A percentile compares a stretch with the other conserved stretches of the same genome.
phyloP scores from a whole-genome alignment of 2,797 vertebrate species.

The Helicolenus hilgendorfi region DNA sequence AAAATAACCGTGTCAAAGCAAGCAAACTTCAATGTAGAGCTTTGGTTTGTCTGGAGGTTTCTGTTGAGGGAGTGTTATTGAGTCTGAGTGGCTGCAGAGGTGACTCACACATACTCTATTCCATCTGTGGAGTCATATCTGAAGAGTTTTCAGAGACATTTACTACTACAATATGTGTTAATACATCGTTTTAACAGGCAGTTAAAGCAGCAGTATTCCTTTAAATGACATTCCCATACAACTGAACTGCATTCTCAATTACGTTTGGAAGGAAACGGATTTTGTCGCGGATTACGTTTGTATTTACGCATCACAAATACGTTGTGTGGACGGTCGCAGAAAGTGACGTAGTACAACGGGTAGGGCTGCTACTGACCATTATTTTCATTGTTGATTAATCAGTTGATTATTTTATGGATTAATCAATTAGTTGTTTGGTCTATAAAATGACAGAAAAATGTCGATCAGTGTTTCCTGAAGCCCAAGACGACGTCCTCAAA shows the following conservation, averaged over 20 bases:
- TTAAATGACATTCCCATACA: background rate
- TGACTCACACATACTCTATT: background rate
- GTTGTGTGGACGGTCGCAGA: too few species aligned
- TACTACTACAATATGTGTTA: constrained; percentile 18
- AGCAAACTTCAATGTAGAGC: background rate
- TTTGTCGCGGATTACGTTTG: background rate
- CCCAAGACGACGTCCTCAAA: too few species aligned
- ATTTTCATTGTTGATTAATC: too few species aligned
- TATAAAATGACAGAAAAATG: too few species aligned
- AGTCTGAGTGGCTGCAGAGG: constrained; percentile 9
- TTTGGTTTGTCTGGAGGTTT: background rate
- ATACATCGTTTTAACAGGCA: constrained; percentile 5
- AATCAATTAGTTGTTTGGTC: too few species aligned
- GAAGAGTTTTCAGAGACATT: background rate
- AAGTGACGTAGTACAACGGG: too few species aligned
- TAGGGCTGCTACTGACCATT: too few species aligned
- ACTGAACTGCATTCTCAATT: background rate
- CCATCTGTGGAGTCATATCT: background rate
- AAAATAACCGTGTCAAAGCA: constrained; percentile 38
- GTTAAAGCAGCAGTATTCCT: background rate
- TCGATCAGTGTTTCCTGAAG: too few species aligned
- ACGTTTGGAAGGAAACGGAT: background rate
- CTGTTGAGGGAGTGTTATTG: background rate
- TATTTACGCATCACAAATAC: too few species aligned
- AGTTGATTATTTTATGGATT: too few species aligned